Base-by-base conservation (phyloP, 2,797 vertebrate genomes). In the Lates japonicus region DNA sequence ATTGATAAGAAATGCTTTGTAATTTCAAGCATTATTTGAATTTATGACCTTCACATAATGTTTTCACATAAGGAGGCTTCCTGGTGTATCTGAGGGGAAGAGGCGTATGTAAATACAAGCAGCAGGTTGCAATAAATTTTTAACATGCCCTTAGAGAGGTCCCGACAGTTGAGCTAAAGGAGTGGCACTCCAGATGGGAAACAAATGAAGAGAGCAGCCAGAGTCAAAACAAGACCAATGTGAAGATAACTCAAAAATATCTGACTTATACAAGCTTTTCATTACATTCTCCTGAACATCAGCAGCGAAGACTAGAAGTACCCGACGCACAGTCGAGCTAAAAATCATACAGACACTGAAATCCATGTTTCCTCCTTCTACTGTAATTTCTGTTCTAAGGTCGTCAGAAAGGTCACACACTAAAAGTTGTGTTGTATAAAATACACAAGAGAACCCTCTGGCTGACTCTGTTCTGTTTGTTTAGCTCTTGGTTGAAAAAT, bases 61-160 rank as follows among this genome's bases (percentile, higher is more conserved):
- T 49, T 74, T 66, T 68, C n/a, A 71, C 55, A 61, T 54, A 14
- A 65, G 78, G 12, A 48, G 22, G 48, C 13, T 61, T 64, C 62
- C 7, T 59, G 46, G 62, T 63, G 25, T 9, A 57, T 35, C 37
- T 46, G 10, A 66, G 17, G 39, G 33, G 64, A 61, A 37, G 37
- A 37, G 33, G 59, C 20, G 19, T 51, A 75, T 66, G 31, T 55
- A 72, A 67, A 85, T 75, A 67, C 35, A 81, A 79, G 52, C 48
- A 72, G 61, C 64, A 65, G 46, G 62, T 16, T 72, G 55, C 25
- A 65, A 59, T 42, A 58, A 1, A 76, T 64, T 42, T 67, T 80
- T 73, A 83, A 81, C 62, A 79, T 76, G 72, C 39, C 55, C 57
- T 71, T 7, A 72, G 25, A 16, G 70, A 74, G 65, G 61, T 69